Base-by-base conservation (phyloP, 2,888 invertebrate genomes). In the Loripinus fragilis region DNA sequence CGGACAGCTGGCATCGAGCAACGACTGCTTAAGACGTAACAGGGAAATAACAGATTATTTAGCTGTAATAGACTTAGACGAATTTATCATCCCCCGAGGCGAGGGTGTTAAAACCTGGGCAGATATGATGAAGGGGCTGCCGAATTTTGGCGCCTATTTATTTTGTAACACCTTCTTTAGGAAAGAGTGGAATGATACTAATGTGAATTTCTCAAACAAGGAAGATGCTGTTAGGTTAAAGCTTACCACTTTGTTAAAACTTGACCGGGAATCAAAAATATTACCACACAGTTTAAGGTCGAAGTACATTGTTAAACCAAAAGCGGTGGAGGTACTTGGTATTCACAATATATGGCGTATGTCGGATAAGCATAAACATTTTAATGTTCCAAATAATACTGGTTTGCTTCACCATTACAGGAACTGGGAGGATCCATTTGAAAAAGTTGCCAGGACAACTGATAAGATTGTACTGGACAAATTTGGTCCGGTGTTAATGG, bases 41-140 rank as follows among this genome's bases (percentile, higher is more conserved):
- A 86, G 88, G 78, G 65, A 86, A 38, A n/a, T 69, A 23, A 86
- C 87, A 30, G 74, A 88, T 33, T 91, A 88, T 74, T 64, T 92
- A n/a, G 91, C 91, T 10, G 91, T 89, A 76, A 78, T 88, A 55
- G 93, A 93, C 79, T 68, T 93, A n/a, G 93, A 93, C 72, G 93
- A 93, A 80, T 91, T 92, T 71, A 89, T 93, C 41, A 88, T 93
- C 33, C 93, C 93, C 0, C 78, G 80, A 35, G 65, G 75, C 23
- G 52, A 74, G 28, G 38, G 69, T 20, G 65, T 76, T 30, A 28
- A 50, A n/a, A 84, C 80, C 28, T 90, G 90, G 91, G 17, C 41
- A 1, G 81, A 83, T 12, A 73, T 91, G 85, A 33, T 87, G 5
- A 28, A 66, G 10, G 41, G 25, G 10, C 60, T 76, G 20, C 38